Conservation (phyloP, 2,797 vertebrate species). For the Pantherophis alleghaniensis region DNA sequence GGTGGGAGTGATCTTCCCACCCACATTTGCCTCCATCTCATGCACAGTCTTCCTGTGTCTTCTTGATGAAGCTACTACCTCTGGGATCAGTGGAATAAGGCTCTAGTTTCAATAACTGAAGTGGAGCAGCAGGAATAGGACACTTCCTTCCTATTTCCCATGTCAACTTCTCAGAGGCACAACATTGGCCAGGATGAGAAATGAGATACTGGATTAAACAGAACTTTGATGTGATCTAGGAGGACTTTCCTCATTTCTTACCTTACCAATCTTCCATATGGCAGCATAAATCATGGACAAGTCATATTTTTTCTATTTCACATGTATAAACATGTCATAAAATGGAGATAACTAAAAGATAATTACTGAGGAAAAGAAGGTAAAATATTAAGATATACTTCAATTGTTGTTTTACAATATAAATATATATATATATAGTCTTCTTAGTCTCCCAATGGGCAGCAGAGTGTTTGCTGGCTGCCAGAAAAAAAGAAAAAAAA, state of each 20-base stretch:
- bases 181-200: not conserved
- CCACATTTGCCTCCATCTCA: not conserved
- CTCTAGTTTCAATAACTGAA: not conserved
- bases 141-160: not conserved
- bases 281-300: not conserved
- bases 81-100: not conserved
- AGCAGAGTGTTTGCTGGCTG: no score
- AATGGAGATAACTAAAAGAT: slow-evolving; percentile 19
- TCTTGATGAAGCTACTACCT: not conserved
- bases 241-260: not conserved
- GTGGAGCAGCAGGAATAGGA: not conserved
- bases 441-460: no score
- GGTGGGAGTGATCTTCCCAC: not conserved
- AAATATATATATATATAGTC: no score
- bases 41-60: not conserved
- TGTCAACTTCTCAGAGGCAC: not conserved
- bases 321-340: rapidly evolving
- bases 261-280: not conserved
- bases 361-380: slow-evolving; percentile 19
- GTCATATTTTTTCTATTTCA: slow-evolving; percentile 10
- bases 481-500: no score
- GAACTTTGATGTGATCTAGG: not conserved
- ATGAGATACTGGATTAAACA: not conserved
- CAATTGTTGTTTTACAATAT: slow-evolving; percentile 6
- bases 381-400: slow-evolving; percentile 3